Conservation (phyloP, 2,888 invertebrate genomes). For the Carabus problematicus region DNA sequence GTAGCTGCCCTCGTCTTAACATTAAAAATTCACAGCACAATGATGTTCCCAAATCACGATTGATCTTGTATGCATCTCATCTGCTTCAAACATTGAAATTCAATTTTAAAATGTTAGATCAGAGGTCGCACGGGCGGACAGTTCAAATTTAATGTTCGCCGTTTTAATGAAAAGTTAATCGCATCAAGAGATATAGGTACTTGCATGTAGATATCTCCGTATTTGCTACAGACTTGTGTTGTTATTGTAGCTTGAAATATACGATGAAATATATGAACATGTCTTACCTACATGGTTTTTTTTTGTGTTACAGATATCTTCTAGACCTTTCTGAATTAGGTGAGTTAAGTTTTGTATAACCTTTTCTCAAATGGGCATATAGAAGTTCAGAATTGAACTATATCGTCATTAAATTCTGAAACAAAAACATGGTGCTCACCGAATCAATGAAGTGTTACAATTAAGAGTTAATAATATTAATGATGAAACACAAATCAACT, state of each 20-base stretch:
- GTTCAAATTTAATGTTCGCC: constrained; percentile 1
- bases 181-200: background rate
- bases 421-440: too few species aligned
- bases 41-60: background rate
- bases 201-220: background rate
- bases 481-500: too few species aligned
- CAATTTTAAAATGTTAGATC: constrained; percentile 7
- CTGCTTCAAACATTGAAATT: background rate
- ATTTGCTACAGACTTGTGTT: too few species aligned
- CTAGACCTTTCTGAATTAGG: constrained; percentile 20
- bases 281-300: background rate
- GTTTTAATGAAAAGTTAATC: constrained; percentile 19
- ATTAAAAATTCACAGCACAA: constrained; percentile 2
- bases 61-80: constrained; percentile 2
- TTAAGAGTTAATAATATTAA: too few species aligned
- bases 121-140: background rate
- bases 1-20: too few species aligned
- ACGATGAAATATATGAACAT: background rate
- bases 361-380: too few species aligned
- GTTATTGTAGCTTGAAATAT: too few species aligned
- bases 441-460: too few species aligned
- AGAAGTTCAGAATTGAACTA: too few species aligned
- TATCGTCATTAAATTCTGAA: too few species aligned
- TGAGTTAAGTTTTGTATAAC: constrained; percentile 3
- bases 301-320: constrained; percentile 14